Conservation (phyloP, 1,140 invertebrate genomes). For the Achroia grisella region DNA sequence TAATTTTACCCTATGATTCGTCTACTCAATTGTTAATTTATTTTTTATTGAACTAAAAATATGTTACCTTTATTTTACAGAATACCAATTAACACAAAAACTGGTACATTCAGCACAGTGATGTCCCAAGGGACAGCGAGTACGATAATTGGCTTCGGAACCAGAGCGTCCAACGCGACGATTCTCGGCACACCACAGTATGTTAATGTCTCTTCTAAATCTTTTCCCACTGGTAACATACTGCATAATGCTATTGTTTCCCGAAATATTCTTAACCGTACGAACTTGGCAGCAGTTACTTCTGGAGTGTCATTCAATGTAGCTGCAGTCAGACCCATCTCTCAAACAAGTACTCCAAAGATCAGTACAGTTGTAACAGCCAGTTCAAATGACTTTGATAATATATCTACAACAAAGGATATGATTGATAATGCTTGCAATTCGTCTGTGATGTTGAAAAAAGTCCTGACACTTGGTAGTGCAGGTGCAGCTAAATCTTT, state of each 20-base stretch:
- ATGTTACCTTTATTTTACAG: conserved; percentile 42
- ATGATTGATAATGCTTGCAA: conserved; percentile 71
- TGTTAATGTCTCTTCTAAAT: conserved; percentile 66
- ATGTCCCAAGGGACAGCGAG: conserved; percentile 65
- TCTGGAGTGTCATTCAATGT: conserved; percentile 54
- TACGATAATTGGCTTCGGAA: conserved; percentile 63
- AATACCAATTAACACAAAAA: conserved; percentile 61
- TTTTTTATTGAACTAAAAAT: conserved; percentile 6
- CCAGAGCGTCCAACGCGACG: conserved; percentile 49
- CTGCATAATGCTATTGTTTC: conserved; percentile 70
- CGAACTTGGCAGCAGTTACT: conserved; percentile 24
- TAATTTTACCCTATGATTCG: too few species aligned
- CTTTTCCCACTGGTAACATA: conserved; percentile 69
- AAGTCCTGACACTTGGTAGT: conserved; percentile 67
- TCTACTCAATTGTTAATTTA: too few species aligned
- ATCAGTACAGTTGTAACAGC: conserved; percentile 39
- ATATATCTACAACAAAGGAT: conserved; percentile 63
- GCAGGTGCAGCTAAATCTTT: conserved; percentile 65
- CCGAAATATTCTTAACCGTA: conserved; percentile 54
- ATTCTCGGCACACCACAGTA: conserved; percentile 59
- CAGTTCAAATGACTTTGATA: conserved; percentile 43
- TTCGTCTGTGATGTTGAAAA: conserved; percentile 70
- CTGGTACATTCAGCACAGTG: conserved; percentile 59
- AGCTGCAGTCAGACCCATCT: conserved; percentile 37
- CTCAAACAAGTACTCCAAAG: conserved; percentile 47